phyloP scores from a whole-genome alignment of 2,113 vertebrate genomes.

The Myotis davidii region DNA sequence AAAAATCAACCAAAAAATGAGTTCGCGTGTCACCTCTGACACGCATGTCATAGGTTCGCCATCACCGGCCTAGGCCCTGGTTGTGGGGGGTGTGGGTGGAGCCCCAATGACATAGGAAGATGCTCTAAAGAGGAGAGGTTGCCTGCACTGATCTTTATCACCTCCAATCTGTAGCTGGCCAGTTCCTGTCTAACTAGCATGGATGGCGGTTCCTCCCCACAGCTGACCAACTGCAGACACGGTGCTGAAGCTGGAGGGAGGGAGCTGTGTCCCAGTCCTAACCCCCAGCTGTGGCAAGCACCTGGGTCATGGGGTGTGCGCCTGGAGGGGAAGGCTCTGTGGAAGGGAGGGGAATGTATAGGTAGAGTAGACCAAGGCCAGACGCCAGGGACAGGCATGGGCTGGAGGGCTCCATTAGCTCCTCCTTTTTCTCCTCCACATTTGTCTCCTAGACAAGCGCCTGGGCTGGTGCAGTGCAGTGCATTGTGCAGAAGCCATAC shows the following conservation, averaged over 20 bases:
- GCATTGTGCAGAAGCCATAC: background rate
- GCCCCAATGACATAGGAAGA: background rate
- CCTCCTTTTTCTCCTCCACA: background rate
- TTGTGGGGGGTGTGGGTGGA: background rate
- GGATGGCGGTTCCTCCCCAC: background rate
- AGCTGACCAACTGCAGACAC: background rate
- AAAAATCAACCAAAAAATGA: too few relatives aligned
- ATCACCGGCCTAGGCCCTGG: too few relatives aligned
- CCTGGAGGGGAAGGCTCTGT: background rate
- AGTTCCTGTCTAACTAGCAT: background rate
- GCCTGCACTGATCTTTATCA: background rate
- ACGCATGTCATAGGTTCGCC: too few relatives aligned
- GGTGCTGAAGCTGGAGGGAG: background rate
- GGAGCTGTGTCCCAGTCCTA: background rate
- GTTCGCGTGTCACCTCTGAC: too few relatives aligned
- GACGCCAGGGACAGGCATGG: background rate
- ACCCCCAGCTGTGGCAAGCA: background rate
- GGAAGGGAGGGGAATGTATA: background rate
- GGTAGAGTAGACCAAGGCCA: background rate
- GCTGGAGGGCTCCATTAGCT: background rate
- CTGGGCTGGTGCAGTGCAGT: background rate
- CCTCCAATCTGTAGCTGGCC: background rate
- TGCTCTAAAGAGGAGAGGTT: background rate
- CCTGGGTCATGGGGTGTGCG: too few relatives aligned
- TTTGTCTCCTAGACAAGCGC: background rate